phyloP scores from a whole-genome alignment of 2,797 vertebrate genomes.

The Mormyrops attenuatus region DNA sequence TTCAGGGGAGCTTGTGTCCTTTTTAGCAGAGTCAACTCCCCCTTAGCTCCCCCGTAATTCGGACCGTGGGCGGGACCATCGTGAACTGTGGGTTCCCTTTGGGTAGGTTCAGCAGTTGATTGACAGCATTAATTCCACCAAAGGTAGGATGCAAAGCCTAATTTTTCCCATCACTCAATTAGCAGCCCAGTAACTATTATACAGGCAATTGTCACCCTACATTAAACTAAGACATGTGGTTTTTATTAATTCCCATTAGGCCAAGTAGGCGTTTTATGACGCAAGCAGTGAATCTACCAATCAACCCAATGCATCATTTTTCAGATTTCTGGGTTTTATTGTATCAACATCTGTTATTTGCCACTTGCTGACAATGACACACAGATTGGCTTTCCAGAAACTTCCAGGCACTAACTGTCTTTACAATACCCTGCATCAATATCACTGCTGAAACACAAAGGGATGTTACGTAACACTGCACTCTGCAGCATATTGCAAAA shows the following conservation, averaged over 20 bases:
- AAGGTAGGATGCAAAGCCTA: neutral
- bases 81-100: neutral
- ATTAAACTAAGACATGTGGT: neutral
- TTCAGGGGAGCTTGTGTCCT: neutral
- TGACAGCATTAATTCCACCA: neutral
- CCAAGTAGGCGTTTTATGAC: neutral
- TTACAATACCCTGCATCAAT: neutral
- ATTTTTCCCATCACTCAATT: neutral
- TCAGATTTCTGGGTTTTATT: neutral
- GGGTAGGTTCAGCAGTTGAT: neutral
- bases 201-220: neutral
- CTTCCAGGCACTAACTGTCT: neutral
- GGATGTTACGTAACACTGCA: neutral
- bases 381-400: neutral
- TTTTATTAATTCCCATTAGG: neutral
- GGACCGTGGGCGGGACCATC: neutral
- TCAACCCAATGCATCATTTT: neutral
- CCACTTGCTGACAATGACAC: neutral
- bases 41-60: neutral
- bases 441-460: neutral
- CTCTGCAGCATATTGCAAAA: neutral
- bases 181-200: conserved; percentile 1
- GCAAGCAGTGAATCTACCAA: neutral
- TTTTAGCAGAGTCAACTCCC: neutral
- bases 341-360: neutral